Percentiles rank a stretch among this genome's conserved stretches.
Evolutionary conservation across 2,797 vertebrate genomes (phyloP).

Genomic region (Chrysocyon brachyurus): DNA sequence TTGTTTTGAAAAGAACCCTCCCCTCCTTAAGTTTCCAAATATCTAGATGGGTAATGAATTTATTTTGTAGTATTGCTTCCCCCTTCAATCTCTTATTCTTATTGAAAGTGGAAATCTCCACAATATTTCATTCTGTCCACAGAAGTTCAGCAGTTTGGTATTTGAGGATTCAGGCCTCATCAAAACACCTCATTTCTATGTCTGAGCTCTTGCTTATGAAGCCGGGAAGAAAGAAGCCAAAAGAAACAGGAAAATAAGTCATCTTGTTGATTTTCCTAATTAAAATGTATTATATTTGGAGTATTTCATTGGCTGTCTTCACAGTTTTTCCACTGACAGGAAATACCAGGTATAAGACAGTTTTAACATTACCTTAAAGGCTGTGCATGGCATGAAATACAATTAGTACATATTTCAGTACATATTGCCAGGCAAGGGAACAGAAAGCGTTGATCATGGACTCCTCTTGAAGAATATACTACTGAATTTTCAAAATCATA

Average conservation of each 20-base stretch:
- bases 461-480: neutral
- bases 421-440: neutral
- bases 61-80: neutral
- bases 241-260: slow-evolving; percentile 31
- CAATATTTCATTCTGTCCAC: neutral
- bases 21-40: neutral
- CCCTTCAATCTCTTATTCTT: neutral
- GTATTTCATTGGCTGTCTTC: neutral
- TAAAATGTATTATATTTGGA: neutral
- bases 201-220: neutral
- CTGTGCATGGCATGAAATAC: neutral
- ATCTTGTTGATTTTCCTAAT: slow-evolving; percentile 32
- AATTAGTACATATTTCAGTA: neutral
- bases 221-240: neutral
- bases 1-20: neutral
- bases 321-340: neutral
- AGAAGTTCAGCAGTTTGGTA: slow-evolving; percentile 18
- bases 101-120: neutral
- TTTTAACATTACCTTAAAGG: slow-evolving; percentile 35
- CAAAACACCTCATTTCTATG: neutral
- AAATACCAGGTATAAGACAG: slow-evolving; percentile 1
- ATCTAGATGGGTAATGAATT: neutral
- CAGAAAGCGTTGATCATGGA: neutral
- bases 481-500: neutral
- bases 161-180: neutral